Base-by-base conservation (phyloP, 1,140 invertebrate genomes). In the Andrena cerasifolii region DNA sequence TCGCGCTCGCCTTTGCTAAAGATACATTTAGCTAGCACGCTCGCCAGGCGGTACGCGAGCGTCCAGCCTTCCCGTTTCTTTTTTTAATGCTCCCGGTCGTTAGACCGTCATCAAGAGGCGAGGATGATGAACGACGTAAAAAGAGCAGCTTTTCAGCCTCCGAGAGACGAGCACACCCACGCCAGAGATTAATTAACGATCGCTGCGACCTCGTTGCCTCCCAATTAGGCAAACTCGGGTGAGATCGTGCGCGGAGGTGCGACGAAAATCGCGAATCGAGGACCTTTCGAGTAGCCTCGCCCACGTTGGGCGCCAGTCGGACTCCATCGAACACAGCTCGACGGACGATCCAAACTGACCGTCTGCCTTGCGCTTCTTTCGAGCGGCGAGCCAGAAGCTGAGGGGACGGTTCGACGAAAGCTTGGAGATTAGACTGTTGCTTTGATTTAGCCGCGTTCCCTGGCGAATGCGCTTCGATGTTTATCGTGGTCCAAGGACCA, bases 151-250 rank as follows among this genome's bases (percentile, higher is more conserved):
- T 79, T 47, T 21, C 6, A 51, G 28, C 6, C 16, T 59, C 26
- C 28, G 59, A 66, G 45, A 62, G 33, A 14, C 43, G 36, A 62
- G 18, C 58, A 43, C 28, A 58, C 43, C 24, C 70, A 74, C 61
- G 51, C 58, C n/a, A n/a, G 70, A 28, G 21, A 74, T 79, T 79
- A 74, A 74, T 79, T 79, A 74, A 74, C n/a, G 70, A 40, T 56
- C 33, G 28, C 3, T 16, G 21, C 18, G 51, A 58, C 78, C 63
- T 79, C 54, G 62, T 61, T 62, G 43, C 47, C 18, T 45, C 78
- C 47, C 24, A 79, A 79, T 79, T 76, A 62, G 45, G 54, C 31
- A 28, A 53, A 74, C 28, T 47, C 21, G 77, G 6, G 51, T 65
- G 43, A 72, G 54, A 16, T 21, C 40, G 1, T 40, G 31, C 14